phyloP scores from a whole-genome alignment of 2,888 invertebrate genomes.

The Euzophera pinguis region DNA sequence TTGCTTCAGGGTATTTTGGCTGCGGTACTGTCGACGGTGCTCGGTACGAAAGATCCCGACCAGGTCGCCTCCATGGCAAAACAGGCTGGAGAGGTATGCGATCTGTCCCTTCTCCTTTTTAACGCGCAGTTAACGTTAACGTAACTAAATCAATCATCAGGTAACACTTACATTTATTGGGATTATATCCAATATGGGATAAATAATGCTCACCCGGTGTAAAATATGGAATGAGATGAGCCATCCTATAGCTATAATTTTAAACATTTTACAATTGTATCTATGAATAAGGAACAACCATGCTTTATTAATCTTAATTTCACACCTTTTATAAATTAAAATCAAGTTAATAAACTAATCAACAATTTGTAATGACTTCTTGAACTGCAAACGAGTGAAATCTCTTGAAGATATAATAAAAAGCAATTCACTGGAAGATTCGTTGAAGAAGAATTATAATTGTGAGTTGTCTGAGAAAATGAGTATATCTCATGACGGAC shows the following conservation, averaged over 20 bases:
- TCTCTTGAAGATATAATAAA: too few relatives aligned
- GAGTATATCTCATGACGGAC: too few relatives aligned
- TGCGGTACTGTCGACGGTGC: constrained; percentile 93
- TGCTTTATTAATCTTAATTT: too few relatives aligned
- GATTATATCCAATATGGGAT: not conserved
- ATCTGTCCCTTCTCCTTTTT: constrained; percentile 59
- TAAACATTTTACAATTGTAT: too few relatives aligned
- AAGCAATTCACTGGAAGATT: too few relatives aligned
- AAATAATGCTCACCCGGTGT: not conserved
- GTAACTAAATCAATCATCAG: constrained; percentile 5
- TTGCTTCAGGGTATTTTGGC: constrained; percentile 94
- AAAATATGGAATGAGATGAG: not conserved
- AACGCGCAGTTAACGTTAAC: constrained; percentile 12
- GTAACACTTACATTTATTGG: constrained; percentile 7
- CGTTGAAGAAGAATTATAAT: too few relatives aligned
- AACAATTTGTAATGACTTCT: too few relatives aligned
- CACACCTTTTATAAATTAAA: too few relatives aligned
- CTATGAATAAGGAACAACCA: too few relatives aligned
- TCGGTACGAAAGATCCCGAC: constrained; percentile 94
- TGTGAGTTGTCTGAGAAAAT: too few relatives aligned
- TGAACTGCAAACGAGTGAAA: too few relatives aligned
- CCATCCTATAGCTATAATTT: not conserved
- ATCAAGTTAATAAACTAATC: too few relatives aligned
- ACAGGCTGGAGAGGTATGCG: constrained; percentile 96
- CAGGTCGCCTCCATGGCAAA: constrained; percentile 96